Evolutionary conservation across 2,888 invertebrate genomes (phyloP).

Genomic region (Tipula vernalis): DNA sequence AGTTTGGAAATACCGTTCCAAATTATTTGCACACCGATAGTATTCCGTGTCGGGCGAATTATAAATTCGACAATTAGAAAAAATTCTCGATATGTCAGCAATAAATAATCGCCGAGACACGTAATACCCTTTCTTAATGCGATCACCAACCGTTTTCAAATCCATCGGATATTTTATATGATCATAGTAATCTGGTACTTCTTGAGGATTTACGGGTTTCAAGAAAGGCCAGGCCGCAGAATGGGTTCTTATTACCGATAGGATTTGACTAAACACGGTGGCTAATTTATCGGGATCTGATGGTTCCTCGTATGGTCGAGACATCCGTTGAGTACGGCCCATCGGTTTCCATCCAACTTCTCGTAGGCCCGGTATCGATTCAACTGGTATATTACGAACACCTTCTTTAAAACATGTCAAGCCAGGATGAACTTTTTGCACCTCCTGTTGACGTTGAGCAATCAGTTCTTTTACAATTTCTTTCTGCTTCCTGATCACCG

Average conservation of each 20-base stretch:
- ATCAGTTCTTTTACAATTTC: slow-evolving; percentile 65
- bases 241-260: slow-evolving; percentile 63
- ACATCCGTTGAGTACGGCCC: slow-evolving; percentile 39
- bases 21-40: slow-evolving; percentile 74
- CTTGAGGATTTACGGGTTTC: slow-evolving; percentile 80
- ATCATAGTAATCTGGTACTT: slow-evolving; percentile 93
- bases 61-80: slow-evolving; percentile 90
- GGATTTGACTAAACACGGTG: slow-evolving; percentile 47
- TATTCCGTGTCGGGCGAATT: slow-evolving; percentile 93
- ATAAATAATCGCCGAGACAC: slow-evolving; percentile 78
- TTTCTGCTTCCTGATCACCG: slow-evolving; percentile 79
- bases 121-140: slow-evolving; percentile 54
- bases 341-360: slow-evolving; percentile 74
- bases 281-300: slow-evolving; percentile 56
- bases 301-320: slow-evolving; percentile 52
- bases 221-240: slow-evolving; percentile 90
- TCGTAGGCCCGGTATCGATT: slow-evolving; percentile 73
- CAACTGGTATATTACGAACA: slow-evolving; percentile 69
- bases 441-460: slow-evolving; percentile 75
- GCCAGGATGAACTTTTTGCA: slow-evolving; percentile 71
- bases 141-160: slow-evolving; percentile 40
- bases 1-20: slow-evolving; percentile 87
- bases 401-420: slow-evolving; percentile 87
- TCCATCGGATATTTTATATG: slow-evolving; percentile 98
- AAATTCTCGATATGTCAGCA: slow-evolving; percentile 92